Evolutionary conservation across 2,888 invertebrate species (phyloP).

Genomic region (Epinotia brunnichana): DNA sequence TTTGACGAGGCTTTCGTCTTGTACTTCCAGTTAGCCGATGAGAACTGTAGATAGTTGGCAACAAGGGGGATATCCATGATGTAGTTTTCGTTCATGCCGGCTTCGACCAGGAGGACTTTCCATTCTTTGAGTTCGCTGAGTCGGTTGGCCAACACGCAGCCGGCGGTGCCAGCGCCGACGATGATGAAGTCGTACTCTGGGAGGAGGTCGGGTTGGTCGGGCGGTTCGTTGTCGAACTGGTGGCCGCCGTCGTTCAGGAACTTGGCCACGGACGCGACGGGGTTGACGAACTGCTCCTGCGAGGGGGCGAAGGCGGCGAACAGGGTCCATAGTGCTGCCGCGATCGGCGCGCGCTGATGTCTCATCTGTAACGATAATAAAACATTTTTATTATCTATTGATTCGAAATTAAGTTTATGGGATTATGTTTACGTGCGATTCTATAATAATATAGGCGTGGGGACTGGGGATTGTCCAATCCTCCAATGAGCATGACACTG

Average conservation of each 20-base stretch:
- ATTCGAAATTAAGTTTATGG: neutral
- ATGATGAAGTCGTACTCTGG: conserved; percentile 90
- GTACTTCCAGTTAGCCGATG: conserved; percentile 91
- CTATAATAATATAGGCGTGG: too few species aligned
- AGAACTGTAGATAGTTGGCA: conserved; percentile 88
- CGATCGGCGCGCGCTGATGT: conserved; percentile 57
- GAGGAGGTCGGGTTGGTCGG: conserved; percentile 76
- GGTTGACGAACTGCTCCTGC: conserved; percentile 63
- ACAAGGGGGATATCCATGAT: conserved; percentile 90
- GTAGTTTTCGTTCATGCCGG: conserved; percentile 87
- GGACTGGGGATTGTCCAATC: too few species aligned
- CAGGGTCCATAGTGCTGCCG: conserved; percentile 62
- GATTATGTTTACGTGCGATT: neutral
- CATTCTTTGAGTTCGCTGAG: conserved; percentile 87
- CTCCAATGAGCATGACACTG: too few species aligned
- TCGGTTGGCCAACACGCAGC: conserved; percentile 89
- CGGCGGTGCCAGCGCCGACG: conserved; percentile 92
- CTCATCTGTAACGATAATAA: conserved; percentile 69
- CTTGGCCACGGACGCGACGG: conserved; percentile 78
- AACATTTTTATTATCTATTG: neutral
- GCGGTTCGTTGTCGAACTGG: conserved; percentile 81
- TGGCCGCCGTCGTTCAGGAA: conserved; percentile 81
- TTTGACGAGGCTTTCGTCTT: conserved; percentile 89
- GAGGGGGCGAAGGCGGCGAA: conserved; percentile 58
- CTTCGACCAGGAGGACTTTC: conserved; percentile 88